Percentiles rank a stretch among this genome's conserved stretches.
Evolutionary conservation across 2,797 vertebrate species (phyloP).

Genomic region (Artibeus lituratus): DNA sequence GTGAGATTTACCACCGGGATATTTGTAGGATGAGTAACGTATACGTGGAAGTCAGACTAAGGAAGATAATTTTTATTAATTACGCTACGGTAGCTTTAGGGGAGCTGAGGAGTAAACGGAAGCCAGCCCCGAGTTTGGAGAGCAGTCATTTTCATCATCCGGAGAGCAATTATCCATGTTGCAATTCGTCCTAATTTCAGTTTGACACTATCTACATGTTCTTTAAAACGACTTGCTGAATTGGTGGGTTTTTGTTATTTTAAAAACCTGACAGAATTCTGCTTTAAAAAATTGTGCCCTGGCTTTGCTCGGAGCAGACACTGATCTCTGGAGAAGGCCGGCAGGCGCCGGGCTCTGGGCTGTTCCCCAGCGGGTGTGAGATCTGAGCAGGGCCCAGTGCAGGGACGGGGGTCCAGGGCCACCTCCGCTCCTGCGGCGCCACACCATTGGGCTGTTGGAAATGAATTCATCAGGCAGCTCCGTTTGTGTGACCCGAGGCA

Average conservation of each 20-base stretch:
- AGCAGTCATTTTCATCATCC: constrained; percentile 11
- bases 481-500: background rate
- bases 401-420: background rate
- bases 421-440: background rate
- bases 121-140: background rate
- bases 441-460: background rate
- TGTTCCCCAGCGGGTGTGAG: background rate
- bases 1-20: background rate
- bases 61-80: constrained; percentile 28
- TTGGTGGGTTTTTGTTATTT: constrained; percentile 25
- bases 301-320: background rate
- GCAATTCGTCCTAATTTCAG: constrained; percentile 27
- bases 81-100: background rate
- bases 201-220: constrained; percentile 10
- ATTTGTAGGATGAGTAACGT: background rate
- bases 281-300: background rate
- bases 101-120: background rate
- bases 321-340: background rate
- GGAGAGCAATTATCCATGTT: background rate
- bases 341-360: background rate
- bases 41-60: background rate
- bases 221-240: constrained; percentile 48
- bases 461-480: background rate
- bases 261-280: background rate
- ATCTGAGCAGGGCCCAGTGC: background rate